A percentile compares a stretch with the other conserved stretches of the same genome.
phyloP scores from a whole-genome alignment of 2,888 invertebrate genomes.

The Aspidapion aeneum region DNA sequence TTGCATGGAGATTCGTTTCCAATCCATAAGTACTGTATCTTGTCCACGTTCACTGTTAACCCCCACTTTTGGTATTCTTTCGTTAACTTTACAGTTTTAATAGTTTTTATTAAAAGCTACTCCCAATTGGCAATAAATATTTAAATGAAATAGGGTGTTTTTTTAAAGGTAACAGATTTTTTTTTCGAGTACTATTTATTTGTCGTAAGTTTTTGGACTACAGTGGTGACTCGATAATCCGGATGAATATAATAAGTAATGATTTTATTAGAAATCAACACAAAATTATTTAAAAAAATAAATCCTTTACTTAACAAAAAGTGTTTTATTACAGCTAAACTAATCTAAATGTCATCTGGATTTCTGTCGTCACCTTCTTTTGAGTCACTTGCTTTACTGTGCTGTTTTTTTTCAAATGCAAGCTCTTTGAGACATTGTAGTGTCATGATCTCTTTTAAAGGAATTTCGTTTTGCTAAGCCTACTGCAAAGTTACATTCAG shows the following conservation, averaged over 20 bases:
- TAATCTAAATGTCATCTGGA: background rate
- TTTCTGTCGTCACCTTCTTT: background rate
- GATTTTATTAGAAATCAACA: background rate
- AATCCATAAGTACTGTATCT: no score
- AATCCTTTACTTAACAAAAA: background rate
- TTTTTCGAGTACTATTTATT: no score
- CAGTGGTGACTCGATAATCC: no score
- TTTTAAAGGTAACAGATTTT: no score
- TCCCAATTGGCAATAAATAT: no score
- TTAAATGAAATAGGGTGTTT: no score
- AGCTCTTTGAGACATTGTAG: slow-evolving; percentile 12
- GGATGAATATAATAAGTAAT: background rate
- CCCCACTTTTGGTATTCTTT: no score
- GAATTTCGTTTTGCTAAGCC: slow-evolving; percentile 13
- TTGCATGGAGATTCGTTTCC: no score
- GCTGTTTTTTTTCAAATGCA: slow-evolving; percentile 11
- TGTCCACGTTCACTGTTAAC: no score
- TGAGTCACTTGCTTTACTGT: slow-evolving; percentile 2
- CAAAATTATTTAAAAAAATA: background rate
- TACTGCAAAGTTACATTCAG: slow-evolving; percentile 6
- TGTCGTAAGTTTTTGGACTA: no score
- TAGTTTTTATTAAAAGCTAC: no score
- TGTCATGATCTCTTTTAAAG: slow-evolving; percentile 11
- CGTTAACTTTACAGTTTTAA: no score
- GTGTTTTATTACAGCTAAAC: background rate